phyloP scores from a whole-genome alignment of 2,113 vertebrate genomes.

The Myodes glareolus region DNA sequence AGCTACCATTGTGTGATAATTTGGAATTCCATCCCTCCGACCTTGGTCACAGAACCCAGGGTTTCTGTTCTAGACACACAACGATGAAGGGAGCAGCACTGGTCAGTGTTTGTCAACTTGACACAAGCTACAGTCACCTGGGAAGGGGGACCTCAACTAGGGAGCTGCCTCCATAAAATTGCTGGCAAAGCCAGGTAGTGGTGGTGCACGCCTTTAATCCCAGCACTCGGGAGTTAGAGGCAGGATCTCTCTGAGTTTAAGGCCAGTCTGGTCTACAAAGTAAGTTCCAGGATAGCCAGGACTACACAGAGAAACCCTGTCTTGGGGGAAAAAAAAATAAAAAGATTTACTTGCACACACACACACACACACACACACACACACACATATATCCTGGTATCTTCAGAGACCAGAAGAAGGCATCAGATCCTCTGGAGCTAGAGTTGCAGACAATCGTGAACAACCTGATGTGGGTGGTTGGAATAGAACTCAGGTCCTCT shows the following conservation, averaged over 20 bases:
- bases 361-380: too few relatives aligned
- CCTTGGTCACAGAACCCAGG: neutral
- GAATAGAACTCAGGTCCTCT: neutral
- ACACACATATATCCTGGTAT: too few relatives aligned
- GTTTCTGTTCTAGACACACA: neutral
- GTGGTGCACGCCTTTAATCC: too few relatives aligned
- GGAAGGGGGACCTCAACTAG: neutral
- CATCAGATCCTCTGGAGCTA: neutral
- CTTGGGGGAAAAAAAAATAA: neutral
- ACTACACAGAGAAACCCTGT: neutral
- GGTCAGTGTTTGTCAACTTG: neutral
- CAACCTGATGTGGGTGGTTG: neutral
- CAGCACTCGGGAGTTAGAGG: neutral
- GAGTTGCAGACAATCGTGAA: neutral
- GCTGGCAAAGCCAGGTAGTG: neutral
- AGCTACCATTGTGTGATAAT: neutral
- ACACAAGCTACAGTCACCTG: neutral
- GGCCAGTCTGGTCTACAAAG: neutral
- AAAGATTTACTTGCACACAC: too few relatives aligned
- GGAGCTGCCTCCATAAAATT: neutral
- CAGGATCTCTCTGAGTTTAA: neutral
- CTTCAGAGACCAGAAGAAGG: neutral
- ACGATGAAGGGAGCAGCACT: neutral
- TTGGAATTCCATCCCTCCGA: neutral
- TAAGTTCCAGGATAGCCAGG: neutral